Evolutionary conservation across 1,140 invertebrate genomes (phyloP).

Genomic region (Schmidtea mediterranea): DNA sequence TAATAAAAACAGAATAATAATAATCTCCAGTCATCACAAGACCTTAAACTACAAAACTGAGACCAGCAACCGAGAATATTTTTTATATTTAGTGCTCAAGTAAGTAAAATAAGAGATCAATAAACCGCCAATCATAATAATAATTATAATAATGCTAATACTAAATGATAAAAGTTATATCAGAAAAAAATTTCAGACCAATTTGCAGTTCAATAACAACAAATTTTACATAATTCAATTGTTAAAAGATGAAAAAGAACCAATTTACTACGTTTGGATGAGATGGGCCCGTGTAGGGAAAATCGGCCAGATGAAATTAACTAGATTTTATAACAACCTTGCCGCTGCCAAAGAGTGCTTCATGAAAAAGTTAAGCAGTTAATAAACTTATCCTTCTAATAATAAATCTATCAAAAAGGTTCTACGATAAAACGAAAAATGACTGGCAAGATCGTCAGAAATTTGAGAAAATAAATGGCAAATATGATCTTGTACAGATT

Average conservation of each 20-base stretch:
- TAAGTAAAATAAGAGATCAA: too few species aligned
- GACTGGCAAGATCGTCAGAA: slow-evolving; percentile 15
- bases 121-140: too few species aligned
- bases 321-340: neutral
- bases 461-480: slow-evolving; percentile 20
- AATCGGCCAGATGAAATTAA: slow-evolving; percentile 21
- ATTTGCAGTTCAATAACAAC: slow-evolving; percentile 33
- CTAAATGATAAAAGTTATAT: too few species aligned
- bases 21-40: too few species aligned
- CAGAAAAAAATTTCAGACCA: slow-evolving; percentile 29
- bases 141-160: too few species aligned
- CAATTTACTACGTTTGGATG: slow-evolving; percentile 28
- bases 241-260: slow-evolving; percentile 24
- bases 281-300: slow-evolving; percentile 33
- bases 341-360: neutral
- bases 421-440: slow-evolving; percentile 21
- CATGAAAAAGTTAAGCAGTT: neutral
- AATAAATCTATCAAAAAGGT: too few species aligned
- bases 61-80: too few species aligned
- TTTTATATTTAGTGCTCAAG: too few species aligned
- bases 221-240: slow-evolving; percentile 34
- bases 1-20: too few species aligned
- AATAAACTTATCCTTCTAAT: too few species aligned
- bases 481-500: slow-evolving; percentile 22
- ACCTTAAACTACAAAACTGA: too few species aligned